Evolutionary conservation across 1,140 invertebrate genomes (phyloP).

Genomic region (Tetramorium simillimum): DNA sequence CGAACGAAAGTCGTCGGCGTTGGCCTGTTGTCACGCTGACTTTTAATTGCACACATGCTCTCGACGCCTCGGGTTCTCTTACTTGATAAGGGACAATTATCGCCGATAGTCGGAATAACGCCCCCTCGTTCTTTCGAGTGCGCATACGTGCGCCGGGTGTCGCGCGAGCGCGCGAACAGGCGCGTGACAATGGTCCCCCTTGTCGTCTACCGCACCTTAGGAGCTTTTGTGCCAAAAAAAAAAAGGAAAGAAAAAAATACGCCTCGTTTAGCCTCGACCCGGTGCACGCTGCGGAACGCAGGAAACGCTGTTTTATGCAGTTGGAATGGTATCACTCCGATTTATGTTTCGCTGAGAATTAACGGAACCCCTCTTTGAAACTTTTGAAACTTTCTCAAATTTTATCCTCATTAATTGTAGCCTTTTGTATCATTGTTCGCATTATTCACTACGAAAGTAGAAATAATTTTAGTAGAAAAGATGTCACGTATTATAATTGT

Average conservation of each 20-base stretch:
- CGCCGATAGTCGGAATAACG: constrained; percentile 70
- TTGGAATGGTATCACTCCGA: neutral
- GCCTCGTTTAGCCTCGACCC: constrained; percentile 36
- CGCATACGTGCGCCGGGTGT: constrained; percentile 66
- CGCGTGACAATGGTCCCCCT: constrained; percentile 67
- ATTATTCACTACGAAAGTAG: neutral
- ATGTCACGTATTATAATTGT: neutral
- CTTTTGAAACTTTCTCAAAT: neutral
- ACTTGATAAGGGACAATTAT: constrained; percentile 75
- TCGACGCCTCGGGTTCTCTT: constrained; percentile 61
- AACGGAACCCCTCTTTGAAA: neutral
- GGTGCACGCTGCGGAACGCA: neutral
- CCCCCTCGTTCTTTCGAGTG: constrained; percentile 59
- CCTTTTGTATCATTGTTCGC: neutral
- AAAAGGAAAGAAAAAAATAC: constrained; percentile 37
- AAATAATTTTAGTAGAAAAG: neutral
- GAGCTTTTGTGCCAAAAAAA: constrained; percentile 66
- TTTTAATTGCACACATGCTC: constrained; percentile 71
- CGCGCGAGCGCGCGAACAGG: constrained; percentile 56
- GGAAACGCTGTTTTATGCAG: constrained; percentile 1
- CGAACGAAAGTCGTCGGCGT: neutral
- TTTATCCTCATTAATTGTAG: neutral
- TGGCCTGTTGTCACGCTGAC: neutral
- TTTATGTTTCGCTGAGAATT: constrained; percentile 16
- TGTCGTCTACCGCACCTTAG: constrained; percentile 33